These are phyloP conservation scores for Reticulitermes lucifugus DNA, from an alignment of 2,888 invertebrate species.

Conservation along the genomic window DNA sequence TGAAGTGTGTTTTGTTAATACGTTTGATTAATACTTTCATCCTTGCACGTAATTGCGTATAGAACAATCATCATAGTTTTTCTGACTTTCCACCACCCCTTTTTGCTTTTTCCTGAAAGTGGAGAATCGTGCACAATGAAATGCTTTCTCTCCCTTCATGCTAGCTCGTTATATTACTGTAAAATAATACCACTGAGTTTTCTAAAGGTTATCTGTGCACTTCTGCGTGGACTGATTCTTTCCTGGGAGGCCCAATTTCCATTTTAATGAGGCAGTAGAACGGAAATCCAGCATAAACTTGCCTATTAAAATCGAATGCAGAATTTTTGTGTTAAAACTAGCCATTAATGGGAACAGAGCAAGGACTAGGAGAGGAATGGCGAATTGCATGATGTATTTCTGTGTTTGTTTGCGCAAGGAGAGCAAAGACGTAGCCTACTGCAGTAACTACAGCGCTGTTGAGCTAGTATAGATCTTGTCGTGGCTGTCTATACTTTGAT, in stretches of 20 bases:
- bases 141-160: neutral
- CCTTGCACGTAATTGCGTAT: no score
- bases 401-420: neutral
- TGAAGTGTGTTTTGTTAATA: no score
- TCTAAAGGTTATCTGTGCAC: constrained; percentile 8
- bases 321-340: constrained; percentile 3
- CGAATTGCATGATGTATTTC: no score
- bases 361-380: no score
- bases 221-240: constrained; percentile 3
- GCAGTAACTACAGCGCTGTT: neutral
- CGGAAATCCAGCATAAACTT: constrained; percentile 11
- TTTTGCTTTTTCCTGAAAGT: no score
- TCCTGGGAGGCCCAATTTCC: constrained; percentile 41
- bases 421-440: neutral
- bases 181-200: constrained; percentile 10
- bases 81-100: no score
- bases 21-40: no score
- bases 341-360: neutral
- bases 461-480: neutral
- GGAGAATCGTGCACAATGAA: neutral
- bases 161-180: neutral
- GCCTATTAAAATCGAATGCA: constrained; percentile 20
- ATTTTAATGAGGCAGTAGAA: constrained; percentile 44
- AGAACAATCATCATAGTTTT: no score
- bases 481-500: neutral